Evolutionary conservation across 2,888 invertebrate species (phyloP).

Genomic region (Drosophila imparisetae): DNA sequence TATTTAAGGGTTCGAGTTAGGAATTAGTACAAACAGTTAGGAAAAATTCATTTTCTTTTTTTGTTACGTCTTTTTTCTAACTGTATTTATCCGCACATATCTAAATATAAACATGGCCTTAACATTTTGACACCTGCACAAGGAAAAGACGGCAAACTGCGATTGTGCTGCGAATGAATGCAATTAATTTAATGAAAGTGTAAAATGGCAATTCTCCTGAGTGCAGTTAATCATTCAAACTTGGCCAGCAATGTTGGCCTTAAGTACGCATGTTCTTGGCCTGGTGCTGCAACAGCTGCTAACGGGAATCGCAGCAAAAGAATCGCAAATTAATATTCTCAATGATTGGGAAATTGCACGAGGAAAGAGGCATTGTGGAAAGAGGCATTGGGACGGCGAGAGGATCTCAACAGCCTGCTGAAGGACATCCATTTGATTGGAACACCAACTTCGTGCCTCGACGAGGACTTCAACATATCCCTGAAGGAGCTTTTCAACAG

Average conservation of each 20-base stretch:
- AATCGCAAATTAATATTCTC: neutral
- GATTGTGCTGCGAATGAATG: neutral
- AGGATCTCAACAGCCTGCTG: neutral
- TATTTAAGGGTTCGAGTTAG: too few relatives aligned
- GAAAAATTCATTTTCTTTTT: too few relatives aligned
- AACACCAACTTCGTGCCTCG: neutral
- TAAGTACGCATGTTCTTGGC: neutral
- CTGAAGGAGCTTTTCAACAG: slow-evolving; percentile 11
- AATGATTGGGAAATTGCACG: neutral
- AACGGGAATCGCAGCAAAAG: neutral
- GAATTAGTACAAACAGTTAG: too few relatives aligned
- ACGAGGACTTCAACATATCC: neutral
- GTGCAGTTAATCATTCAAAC: slow-evolving; percentile 12
- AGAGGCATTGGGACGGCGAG: neutral
- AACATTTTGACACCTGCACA: slow-evolving; percentile 1
- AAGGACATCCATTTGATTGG: neutral
- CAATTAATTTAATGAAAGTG: slow-evolving; percentile 12
- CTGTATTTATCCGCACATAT: too few relatives aligned
- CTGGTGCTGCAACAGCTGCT: neutral
- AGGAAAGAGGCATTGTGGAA: neutral
- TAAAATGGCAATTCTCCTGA: neutral
- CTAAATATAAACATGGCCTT: neutral
- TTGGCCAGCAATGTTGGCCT: slow-evolving; percentile 29
- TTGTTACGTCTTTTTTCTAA: neutral
- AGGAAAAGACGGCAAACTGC: neutral